Evolutionary conservation across 1,140 invertebrate species (phyloP), one percentile per base, ranked within the genome.

Genomic region (Leguminivora glycinivorella): DNA sequence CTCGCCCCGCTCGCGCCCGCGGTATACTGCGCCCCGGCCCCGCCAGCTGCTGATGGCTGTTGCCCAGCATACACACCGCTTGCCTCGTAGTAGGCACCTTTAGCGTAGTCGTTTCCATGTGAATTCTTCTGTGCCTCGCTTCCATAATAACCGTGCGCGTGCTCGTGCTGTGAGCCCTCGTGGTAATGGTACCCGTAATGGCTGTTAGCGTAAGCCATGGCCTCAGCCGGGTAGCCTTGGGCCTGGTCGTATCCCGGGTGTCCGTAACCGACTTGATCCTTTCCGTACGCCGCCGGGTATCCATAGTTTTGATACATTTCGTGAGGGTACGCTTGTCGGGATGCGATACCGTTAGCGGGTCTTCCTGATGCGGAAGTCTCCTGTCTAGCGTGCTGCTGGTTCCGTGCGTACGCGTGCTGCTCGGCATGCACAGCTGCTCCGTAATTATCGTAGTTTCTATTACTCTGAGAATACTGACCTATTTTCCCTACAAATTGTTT

Each of bases 291-390:
- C 63, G 75, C 29, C 26, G 90, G 80, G 70, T 91, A 91, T 68
- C 88, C 84, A 73, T 93, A 93, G 52, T 90, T 86, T 74, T 93
- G 93, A 79, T 93, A 94, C 84, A 94, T 92, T 76, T 93, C 93
- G 67, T 92, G 90, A 4, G 92, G 86, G 68, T 91, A 91, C 19
- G 85, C 74, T 72, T 89, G 87, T 25, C 88, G 81, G 0, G 83
- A 79, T 40, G 77, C 79, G 19, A 84, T 72, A 2, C 85, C 87
- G 66, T 89, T 91, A 10, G 80, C 71, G 10, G 85, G 68, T 76
- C 89, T 82, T 0, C 81, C 75, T 2, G 79, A 78, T 1, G 89
- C 75, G 3, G 88, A 86, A 26, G 80, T 79, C 2, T 91, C 89
- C 71, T 79, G 81, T 71, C 87, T 80, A 14, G 80, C 68, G 63